These are phyloP conservation scores for Phaethon lepturus DNA, from an alignment of 2,113 vertebrate species.

Conservation along the genomic window DNA sequence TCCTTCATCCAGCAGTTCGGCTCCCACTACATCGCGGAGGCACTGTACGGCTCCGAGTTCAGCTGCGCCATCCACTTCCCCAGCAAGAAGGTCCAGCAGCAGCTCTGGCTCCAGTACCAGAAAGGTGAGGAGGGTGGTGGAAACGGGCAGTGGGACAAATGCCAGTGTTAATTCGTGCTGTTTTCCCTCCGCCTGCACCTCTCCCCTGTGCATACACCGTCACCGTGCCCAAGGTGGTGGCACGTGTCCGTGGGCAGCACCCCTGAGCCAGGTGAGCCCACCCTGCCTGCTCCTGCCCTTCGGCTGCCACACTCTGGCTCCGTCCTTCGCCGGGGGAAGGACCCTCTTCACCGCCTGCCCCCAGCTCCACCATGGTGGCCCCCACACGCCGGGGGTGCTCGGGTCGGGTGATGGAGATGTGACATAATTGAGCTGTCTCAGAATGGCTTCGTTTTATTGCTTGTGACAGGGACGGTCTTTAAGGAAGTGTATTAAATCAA, in stretches of 20 bases:
- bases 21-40: slow-evolving; percentile 93
- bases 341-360: neutral
- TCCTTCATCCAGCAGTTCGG: slow-evolving; percentile 92
- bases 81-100: slow-evolving; percentile 98
- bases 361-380: fast-evolving
- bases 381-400: fast-evolving
- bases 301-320: neutral
- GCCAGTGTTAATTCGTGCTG: fast-evolving
- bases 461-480: slow-evolving; percentile 80
- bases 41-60: slow-evolving; percentile 94
- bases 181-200: neutral
- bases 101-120: slow-evolving; percentile 99
- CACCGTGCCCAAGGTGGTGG: fast-evolving
- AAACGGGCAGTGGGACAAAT: neutral
- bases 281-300: neutral
- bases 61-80: slow-evolving; percentile 96
- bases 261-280: neutral
- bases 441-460: slow-evolving; percentile 78
- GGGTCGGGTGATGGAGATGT: slow-evolving; percentile 59
- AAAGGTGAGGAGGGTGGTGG: slow-evolving; percentile 85
- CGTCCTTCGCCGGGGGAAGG: neutral
- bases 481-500: slow-evolving; percentile 84
- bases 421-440: slow-evolving; percentile 76
- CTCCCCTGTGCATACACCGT: neutral
- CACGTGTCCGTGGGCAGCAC: neutral